These are phyloP conservation scores for Apamea monoglypha DNA, from an alignment of 2,888 invertebrate genomes.

Conservation along the genomic window DNA sequence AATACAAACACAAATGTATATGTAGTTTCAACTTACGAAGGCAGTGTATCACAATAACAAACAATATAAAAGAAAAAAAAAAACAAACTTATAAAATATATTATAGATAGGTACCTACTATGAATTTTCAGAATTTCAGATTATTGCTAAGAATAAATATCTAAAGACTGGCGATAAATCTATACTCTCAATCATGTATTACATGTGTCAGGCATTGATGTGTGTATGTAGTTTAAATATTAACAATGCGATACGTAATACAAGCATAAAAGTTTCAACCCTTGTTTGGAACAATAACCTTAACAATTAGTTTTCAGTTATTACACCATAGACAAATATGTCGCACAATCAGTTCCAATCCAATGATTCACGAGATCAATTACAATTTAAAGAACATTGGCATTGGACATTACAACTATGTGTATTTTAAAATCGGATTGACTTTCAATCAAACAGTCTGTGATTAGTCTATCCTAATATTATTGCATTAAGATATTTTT, in stretches of 20 bases:
- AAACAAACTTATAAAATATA: slow-evolving; percentile 50
- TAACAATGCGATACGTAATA: slow-evolving; percentile 45
- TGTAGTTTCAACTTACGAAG: slow-evolving; percentile 32
- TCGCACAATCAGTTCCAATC: slow-evolving; percentile 58
- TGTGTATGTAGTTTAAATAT: slow-evolving; percentile 18
- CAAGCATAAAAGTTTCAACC: slow-evolving; percentile 51
- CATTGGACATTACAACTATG: slow-evolving; percentile 55
- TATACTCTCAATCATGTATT: slow-evolving; percentile 58
- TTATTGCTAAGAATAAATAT: slow-evolving; percentile 67
- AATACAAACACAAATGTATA: slow-evolving; percentile 18
- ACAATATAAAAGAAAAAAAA: slow-evolving; percentile 40
- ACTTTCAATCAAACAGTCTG: slow-evolving; percentile 49
- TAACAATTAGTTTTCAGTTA: slow-evolving; percentile 44
- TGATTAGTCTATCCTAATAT: slow-evolving; percentile 51
- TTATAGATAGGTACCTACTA: slow-evolving; percentile 35
- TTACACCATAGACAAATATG: slow-evolving; percentile 38
- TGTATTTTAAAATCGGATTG: slow-evolving; percentile 52
- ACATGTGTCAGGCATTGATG: slow-evolving; percentile 31
- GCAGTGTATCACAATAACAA: slow-evolving; percentile 55
- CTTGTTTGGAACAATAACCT: slow-evolving; percentile 45
- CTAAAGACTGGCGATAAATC: slow-evolving; percentile 54
- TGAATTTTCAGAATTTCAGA: slow-evolving; percentile 55
- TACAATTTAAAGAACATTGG: slow-evolving; percentile 66
- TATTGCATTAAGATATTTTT: slow-evolving; percentile 54
- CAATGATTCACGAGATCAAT: slow-evolving; percentile 68